Conservation (phyloP, 2,113 vertebrate species). For the Gorsachius goisagi region DNA sequence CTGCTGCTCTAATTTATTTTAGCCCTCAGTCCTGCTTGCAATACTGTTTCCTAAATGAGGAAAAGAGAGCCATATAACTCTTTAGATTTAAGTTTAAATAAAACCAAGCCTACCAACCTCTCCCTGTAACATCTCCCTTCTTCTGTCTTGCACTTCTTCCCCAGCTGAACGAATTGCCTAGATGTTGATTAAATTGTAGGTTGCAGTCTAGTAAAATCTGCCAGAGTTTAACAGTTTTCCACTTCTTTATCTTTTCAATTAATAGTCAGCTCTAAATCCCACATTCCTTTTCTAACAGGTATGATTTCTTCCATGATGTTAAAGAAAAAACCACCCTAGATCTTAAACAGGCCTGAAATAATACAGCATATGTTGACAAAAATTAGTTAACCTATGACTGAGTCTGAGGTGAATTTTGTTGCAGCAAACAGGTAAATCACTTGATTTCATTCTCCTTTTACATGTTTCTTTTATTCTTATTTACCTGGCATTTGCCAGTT, state of each 20-base stretch:
- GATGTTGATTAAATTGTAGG: background rate
- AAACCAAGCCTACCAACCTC: rapidly evolving
- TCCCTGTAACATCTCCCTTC: background rate
- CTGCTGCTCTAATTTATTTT: background rate
- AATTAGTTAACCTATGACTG: background rate
- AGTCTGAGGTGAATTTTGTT: background rate
- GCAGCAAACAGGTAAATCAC: background rate
- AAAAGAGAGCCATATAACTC: background rate
- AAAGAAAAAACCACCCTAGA: background rate
- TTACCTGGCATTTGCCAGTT: background rate
- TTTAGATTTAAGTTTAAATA: background rate
- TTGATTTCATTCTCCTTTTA: background rate
- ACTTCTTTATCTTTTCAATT: background rate
- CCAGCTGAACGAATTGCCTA: background rate
- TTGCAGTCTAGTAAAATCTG: background rate
- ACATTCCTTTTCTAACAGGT: background rate
- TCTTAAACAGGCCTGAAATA: background rate
- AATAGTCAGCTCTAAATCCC: background rate
- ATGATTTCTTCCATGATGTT: background rate
- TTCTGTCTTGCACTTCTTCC: background rate
- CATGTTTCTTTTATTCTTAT: background rate
- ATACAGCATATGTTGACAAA: background rate
- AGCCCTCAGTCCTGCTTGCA: rapidly evolving
- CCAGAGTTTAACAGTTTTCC: background rate
- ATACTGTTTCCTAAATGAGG: background rate